Conservation (phyloP, 92 coral and sea anemone species). For the Porites cylindrica region DNA sequence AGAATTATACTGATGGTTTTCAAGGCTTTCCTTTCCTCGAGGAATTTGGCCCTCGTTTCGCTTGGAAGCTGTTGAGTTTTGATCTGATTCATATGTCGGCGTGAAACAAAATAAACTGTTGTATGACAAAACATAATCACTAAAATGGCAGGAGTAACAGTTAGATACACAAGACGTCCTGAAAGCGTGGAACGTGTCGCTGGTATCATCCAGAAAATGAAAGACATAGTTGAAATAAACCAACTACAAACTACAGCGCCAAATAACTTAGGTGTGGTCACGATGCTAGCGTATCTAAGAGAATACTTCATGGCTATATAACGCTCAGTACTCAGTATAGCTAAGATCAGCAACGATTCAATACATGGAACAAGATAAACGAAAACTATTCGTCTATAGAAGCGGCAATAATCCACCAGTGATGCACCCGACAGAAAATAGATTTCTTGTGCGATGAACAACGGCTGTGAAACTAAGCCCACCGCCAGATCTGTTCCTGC, state of each 20-base stretch:
- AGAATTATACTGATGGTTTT: constrained; percentile 20
- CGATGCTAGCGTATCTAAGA: not conserved
- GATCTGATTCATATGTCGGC: constrained; percentile 11
- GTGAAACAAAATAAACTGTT: constrained; percentile 14
- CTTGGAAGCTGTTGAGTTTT: not conserved
- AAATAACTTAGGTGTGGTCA: not conserved
- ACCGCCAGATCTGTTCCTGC: constrained; percentile 31
- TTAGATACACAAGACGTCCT: not conserved
- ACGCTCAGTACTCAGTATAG: constrained; percentile 10
- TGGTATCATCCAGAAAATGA: not conserved
- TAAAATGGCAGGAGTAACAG: not conserved
- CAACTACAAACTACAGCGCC: not conserved
- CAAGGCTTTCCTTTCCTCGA: constrained; percentile 1
- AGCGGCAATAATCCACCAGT: not conserved
- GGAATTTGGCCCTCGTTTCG: constrained; percentile 4
- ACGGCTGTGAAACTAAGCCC: constrained; percentile 2
- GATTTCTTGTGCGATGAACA: constrained; percentile 14
- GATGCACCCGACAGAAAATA: not conserved
- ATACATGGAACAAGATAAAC: not conserved
- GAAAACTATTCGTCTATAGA: not conserved
- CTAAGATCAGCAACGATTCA: not conserved
- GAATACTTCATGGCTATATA: constrained; percentile 9
- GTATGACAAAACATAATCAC: not conserved
- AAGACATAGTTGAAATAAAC: not conserved
- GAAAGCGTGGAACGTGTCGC: not conserved